These are phyloP conservation scores for Typhlichthys eigenmanni DNA, from an alignment of 2,797 vertebrate species.

Conservation along the genomic window DNA sequence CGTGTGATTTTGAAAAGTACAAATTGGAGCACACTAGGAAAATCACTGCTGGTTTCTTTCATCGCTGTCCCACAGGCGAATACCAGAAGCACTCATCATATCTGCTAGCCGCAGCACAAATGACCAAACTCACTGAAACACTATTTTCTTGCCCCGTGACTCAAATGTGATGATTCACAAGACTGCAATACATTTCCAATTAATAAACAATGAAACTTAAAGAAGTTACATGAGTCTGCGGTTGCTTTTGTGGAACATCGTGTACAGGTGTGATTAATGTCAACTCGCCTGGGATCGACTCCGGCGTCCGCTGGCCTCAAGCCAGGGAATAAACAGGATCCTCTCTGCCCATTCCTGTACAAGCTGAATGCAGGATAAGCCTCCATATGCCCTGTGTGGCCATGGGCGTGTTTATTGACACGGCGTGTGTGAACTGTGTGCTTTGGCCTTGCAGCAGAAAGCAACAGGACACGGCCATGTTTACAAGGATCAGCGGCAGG, in stretches of 20 bases:
- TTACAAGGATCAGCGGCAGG: not conserved
- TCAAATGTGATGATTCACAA: constrained; percentile 56
- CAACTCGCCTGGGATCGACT: constrained; percentile 19
- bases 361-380: constrained; percentile 39
- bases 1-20: constrained; percentile 64
- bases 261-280: constrained; percentile 28
- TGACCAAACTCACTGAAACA: constrained; percentile 52
- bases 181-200: constrained; percentile 28
- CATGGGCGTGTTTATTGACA: constrained; percentile 50
- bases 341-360: constrained; percentile 22
- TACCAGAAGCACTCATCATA: constrained; percentile 52
- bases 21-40: constrained; percentile 30
- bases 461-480: constrained; percentile 44
- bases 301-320: not conserved
- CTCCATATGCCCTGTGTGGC: not conserved
- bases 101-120: constrained; percentile 49
- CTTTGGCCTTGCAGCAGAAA: constrained; percentile 14
- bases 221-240: constrained; percentile 9
- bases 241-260: constrained; percentile 1
- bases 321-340: constrained; percentile 52
- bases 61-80: constrained; percentile 9
- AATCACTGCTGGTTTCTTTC: constrained; percentile 24
- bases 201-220: constrained; percentile 16
- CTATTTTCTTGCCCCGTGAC: constrained; percentile 47
- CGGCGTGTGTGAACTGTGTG: constrained; percentile 16